Conservation (phyloP, 37 sponge, comb jelly and placozoan species). For the Haliclona indistincta region DNA sequence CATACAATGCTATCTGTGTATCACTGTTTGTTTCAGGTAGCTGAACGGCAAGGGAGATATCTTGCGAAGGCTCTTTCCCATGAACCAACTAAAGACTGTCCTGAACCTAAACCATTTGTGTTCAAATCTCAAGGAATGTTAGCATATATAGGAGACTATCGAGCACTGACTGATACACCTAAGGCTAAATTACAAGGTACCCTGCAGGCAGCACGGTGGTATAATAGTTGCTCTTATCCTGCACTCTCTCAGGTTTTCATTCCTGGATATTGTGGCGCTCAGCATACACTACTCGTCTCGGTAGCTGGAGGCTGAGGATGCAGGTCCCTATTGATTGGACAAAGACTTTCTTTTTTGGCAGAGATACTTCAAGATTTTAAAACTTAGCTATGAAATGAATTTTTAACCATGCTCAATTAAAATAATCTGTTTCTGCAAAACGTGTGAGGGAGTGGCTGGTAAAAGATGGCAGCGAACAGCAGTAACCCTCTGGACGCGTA, state of each 20-base stretch:
- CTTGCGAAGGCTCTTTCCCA: constrained; percentile 64
- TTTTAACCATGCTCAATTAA: not conserved
- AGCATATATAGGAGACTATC: constrained; percentile 86
- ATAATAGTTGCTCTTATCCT: not conserved
- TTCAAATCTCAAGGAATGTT: constrained; percentile 84
- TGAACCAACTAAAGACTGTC: not conserved
- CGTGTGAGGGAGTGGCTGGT: constrained; percentile 2
- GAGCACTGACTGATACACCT: constrained; percentile 72
- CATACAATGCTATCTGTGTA: constrained; percentile 6
- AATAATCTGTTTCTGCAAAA: not conserved
- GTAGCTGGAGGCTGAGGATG: constrained; percentile 90
- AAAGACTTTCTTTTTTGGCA: constrained; percentile 84
- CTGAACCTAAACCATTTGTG: constrained; percentile 38
- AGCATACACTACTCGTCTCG: constrained; percentile 83
- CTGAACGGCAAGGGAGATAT: constrained; percentile 83
- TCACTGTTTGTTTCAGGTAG: constrained; percentile 57
- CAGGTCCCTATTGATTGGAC: constrained; percentile 93
- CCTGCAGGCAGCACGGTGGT: not conserved
- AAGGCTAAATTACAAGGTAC: constrained; percentile 74
- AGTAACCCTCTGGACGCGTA: too few relatives aligned
- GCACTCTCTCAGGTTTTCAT: constrained; percentile 50
- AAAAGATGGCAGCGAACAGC: not conserved
- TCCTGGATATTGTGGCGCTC: constrained; percentile 91
- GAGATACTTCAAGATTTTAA: constrained; percentile 91
- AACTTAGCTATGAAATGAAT: not conserved